These are phyloP conservation scores for Reticulitermes speratus DNA, from an alignment of 1,140 invertebrate genomes.

Conservation along the genomic window DNA sequence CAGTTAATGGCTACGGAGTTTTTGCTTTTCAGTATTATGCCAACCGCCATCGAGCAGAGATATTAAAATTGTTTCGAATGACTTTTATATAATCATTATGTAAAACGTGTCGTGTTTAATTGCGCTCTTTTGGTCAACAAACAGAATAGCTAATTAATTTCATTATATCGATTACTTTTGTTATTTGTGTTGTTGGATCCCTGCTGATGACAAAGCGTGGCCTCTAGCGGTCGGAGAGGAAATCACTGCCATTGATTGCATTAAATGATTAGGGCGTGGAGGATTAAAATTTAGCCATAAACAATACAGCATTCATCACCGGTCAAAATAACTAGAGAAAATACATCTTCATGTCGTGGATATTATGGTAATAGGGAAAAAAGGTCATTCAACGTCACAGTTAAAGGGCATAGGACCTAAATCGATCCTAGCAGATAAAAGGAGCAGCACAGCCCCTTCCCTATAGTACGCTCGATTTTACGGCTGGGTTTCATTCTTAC, in stretches of 20 bases:
- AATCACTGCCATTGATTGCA: neutral
- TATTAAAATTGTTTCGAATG: neutral
- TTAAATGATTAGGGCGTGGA: neutral
- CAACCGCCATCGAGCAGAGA: neutral
- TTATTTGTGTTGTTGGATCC: neutral
- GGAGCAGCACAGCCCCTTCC: too few species aligned
- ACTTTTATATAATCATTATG: neutral
- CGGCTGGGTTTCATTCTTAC: too few species aligned
- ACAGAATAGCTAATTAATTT: conserved; percentile 1
- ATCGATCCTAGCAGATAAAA: too few species aligned
- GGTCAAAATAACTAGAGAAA: neutral
- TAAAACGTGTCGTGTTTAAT: neutral
- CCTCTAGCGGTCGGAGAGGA: neutral
- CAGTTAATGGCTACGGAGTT: neutral
- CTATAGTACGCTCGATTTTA: too few species aligned
- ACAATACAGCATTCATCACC: neutral
- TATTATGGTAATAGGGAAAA: neutral
- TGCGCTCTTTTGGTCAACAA: neutral
- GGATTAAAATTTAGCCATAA: conserved; percentile 10
- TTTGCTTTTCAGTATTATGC: neutral
- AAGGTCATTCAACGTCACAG: neutral
- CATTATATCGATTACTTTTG: neutral
- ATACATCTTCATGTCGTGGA: neutral
- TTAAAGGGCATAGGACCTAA: too few species aligned
- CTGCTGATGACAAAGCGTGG: neutral